Base-by-base conservation (phyloP, 1,140 invertebrate species). In the Papilio dardanus region DNA sequence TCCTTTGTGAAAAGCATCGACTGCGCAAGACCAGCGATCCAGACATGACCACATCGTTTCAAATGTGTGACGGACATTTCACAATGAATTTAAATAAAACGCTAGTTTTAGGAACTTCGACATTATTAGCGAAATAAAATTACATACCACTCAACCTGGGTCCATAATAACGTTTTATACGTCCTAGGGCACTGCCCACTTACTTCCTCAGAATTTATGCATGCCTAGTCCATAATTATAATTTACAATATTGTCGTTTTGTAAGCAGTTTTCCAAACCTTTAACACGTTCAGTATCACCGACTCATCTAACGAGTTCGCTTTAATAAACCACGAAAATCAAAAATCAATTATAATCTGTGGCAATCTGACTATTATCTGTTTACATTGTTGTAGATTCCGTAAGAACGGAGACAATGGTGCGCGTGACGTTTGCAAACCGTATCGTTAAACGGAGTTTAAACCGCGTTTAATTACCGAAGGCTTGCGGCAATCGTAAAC, bases 391-490 rank as follows among this genome's bases (percentile, higher is more conserved):
- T 84, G 83, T 78, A 58, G 30, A 80, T 85, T 86, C 82, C 81
- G 79, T 82, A 85, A 87, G 76, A 78, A 79, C 58, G 54, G 12
- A 83, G 83, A 91, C 88, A 90, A 89, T 87, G 79, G 84, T 19
- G 21, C 76, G 66, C 79, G 77, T 83, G 83, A 85, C 85, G 79
- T 54, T 76, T 79, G 79, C 78, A 82, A 79, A 76, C 58, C 54
- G 73, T 84, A 88, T 87, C 84, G 85, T 87, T 87, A 88, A 90
- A 87, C 83, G 80, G 71, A 67, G 71, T 75, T 75, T 58, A 79
- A 83, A 88, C 82, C 87, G 69, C 80, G 84, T 86, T 92, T 92
- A 92, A 92, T 92, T 91, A 86, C 90, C 74, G 71, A 77, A 77
- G 81, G 80, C 77, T 84, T 88, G 88, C 73, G 86, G 86, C 81